These are phyloP conservation scores for Patella vulgata DNA, from an alignment of 1,140 invertebrate genomes.

Conservation along the genomic window DNA sequence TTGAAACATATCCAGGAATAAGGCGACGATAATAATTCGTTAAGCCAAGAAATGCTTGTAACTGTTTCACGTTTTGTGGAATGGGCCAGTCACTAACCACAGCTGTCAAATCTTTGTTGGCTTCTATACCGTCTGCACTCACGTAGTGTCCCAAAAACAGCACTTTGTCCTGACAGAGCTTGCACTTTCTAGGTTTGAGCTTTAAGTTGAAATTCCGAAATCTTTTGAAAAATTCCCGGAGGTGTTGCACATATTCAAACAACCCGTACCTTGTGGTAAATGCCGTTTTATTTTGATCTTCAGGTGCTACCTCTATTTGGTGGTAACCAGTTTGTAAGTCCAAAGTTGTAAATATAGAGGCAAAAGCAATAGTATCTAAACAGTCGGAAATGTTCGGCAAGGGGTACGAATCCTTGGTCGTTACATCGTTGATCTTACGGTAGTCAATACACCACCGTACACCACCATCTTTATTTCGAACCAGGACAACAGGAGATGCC, in stretches of 20 bases:
- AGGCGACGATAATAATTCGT: slow-evolving; percentile 22
- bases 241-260: slow-evolving; percentile 25
- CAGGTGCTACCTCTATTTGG: slow-evolving; percentile 19
- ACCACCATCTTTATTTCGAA: slow-evolving; percentile 70
- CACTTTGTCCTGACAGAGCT: background rate
- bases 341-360: slow-evolving; percentile 19
- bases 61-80: slow-evolving; percentile 1
- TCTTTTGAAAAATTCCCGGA: slow-evolving; percentile 35
- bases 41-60: slow-evolving; percentile 12
- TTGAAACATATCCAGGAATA: slow-evolving; percentile 14
- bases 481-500: slow-evolving; percentile 36
- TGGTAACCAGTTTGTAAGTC: slow-evolving; percentile 19
- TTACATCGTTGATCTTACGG: slow-evolving; percentile 65
- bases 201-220: slow-evolving; percentile 24
- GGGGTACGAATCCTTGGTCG: slow-evolving; percentile 68
- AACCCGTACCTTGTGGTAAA: slow-evolving; percentile 31
- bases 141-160: background rate
- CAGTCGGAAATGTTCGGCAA: slow-evolving; percentile 68
- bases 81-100: slow-evolving; percentile 10
- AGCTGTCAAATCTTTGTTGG: background rate
- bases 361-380: slow-evolving; percentile 11
- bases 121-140: background rate
- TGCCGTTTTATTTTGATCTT: slow-evolving; percentile 30
- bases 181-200: slow-evolving; percentile 26
- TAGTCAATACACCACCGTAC: slow-evolving; percentile 68